Percentiles rank a stretch among this genome's conserved stretches.
Evolutionary conservation across 2,888 invertebrate species (phyloP).

Genomic region (Sphaerophoria rueppellii): DNA sequence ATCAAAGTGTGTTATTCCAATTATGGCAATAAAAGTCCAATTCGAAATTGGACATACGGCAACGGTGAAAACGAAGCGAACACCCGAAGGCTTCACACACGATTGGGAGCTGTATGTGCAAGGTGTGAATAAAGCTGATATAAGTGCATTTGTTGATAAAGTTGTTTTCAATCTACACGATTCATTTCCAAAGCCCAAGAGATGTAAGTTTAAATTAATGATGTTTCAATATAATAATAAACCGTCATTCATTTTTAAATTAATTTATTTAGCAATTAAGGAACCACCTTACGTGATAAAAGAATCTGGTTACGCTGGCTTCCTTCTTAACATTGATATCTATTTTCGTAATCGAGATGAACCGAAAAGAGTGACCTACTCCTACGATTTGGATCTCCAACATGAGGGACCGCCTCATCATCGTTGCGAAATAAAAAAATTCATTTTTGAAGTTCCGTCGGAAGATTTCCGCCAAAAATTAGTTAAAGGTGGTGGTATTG

Average conservation of each 20-base stretch:
- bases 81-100: conserved; percentile 96
- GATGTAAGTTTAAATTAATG: conserved; percentile 85
- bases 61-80: conserved; percentile 89
- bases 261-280: conserved; percentile 87
- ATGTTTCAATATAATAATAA: neutral
- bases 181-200: conserved; percentile 94
- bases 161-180: conserved; percentile 95
- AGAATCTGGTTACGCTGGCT: conserved; percentile 98
- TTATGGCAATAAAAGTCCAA: conserved; percentile 89
- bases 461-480: conserved; percentile 95
- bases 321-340: conserved; percentile 94
- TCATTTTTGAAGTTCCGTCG: conserved; percentile 92
- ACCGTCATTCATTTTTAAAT: too few species aligned
- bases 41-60: conserved; percentile 97
- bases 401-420: conserved; percentile 88
- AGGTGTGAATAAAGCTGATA: conserved; percentile 93
- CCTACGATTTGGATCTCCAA: conserved; percentile 93
- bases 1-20: conserved; percentile 59
- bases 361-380: conserved; percentile 91
- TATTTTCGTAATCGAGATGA: conserved; percentile 94
- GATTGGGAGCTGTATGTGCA: conserved; percentile 98
- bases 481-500: conserved; percentile 91
- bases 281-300: conserved; percentile 95
- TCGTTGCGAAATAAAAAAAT: conserved; percentile 90
- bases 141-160: conserved; percentile 95